These are phyloP conservation scores for Apamea monoglypha DNA, from an alignment of 2,888 invertebrate genomes.

Conservation along the genomic window DNA sequence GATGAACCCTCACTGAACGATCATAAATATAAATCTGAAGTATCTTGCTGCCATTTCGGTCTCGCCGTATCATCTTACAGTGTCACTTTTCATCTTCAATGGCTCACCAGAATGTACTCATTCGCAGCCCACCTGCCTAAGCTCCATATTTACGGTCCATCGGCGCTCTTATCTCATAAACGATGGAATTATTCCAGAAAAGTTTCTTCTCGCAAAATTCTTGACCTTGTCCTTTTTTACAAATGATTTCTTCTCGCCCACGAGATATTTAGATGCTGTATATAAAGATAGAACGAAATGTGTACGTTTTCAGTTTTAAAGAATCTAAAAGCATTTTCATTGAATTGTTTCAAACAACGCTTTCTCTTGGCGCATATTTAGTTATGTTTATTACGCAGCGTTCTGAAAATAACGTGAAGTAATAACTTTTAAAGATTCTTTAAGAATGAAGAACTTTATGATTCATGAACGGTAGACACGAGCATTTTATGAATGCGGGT, in stretches of 20 bases:
- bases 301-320: slow-evolving; percentile 35
- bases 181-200: slow-evolving; percentile 45
- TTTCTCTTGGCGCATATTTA: slow-evolving; percentile 40
- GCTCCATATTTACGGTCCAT: slow-evolving; percentile 65
- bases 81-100: slow-evolving; percentile 56
- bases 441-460: slow-evolving; percentile 11
- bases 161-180: slow-evolving; percentile 53
- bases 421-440: slow-evolving; percentile 22
- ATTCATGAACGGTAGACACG: background rate
- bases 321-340: slow-evolving; percentile 51
- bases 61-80: slow-evolving; percentile 53
- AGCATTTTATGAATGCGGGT: slow-evolving; percentile 6
- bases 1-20: slow-evolving; percentile 59
- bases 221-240: slow-evolving; percentile 45
- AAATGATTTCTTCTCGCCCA: slow-evolving; percentile 19
- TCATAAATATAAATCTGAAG: slow-evolving; percentile 70
- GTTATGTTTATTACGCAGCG: slow-evolving; percentile 19
- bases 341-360: slow-evolving; percentile 43
- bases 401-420: slow-evolving; percentile 19
- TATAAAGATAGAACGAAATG: slow-evolving; percentile 12
- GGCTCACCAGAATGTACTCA: slow-evolving; percentile 60
- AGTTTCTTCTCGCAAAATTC: slow-evolving; percentile 35
- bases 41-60: slow-evolving; percentile 53
- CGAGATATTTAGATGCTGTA: slow-evolving; percentile 29
- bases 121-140: slow-evolving; percentile 66